phyloP scores from a whole-genome alignment of 2,797 vertebrate genomes.

The Nasua narica region DNA sequence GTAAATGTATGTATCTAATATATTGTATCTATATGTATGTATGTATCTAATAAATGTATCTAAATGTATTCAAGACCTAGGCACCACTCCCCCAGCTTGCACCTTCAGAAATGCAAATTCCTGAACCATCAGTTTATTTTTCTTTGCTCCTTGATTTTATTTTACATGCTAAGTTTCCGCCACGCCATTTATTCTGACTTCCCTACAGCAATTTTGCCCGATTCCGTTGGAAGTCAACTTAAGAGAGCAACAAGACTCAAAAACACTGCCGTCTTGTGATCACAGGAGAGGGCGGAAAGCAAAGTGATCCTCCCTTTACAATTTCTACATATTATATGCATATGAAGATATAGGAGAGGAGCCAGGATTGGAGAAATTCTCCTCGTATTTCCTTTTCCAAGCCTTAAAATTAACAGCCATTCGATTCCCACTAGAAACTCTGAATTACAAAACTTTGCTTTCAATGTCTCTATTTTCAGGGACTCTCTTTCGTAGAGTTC shows the following conservation, averaged over 20 bases:
- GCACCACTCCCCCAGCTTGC: background rate
- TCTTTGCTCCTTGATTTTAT: background rate
- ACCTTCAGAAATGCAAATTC: background rate
- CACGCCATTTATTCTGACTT: background rate
- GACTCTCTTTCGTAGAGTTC: background rate
- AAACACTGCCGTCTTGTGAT: conserved; percentile 67
- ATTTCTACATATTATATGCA: background rate
- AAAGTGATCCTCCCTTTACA: background rate
- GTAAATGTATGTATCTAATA: too few species aligned
- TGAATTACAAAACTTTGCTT: background rate
- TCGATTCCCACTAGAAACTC: background rate
- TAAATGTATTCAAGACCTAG: background rate
- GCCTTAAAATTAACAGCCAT: background rate
- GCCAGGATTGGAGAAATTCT: background rate
- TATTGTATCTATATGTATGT: too few species aligned
- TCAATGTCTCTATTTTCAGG: background rate
- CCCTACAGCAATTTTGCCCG: background rate
- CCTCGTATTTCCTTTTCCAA: background rate
- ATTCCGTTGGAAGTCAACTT: background rate
- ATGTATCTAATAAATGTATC: too few species aligned
- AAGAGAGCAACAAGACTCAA: background rate
- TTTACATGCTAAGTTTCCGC: background rate
- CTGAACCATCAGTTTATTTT: background rate
- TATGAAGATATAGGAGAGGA: background rate
- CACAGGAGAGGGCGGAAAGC: background rate